phyloP scores from a whole-genome alignment of 1,140 invertebrate genomes.

The Hyposmocoma kahamanoa region DNA sequence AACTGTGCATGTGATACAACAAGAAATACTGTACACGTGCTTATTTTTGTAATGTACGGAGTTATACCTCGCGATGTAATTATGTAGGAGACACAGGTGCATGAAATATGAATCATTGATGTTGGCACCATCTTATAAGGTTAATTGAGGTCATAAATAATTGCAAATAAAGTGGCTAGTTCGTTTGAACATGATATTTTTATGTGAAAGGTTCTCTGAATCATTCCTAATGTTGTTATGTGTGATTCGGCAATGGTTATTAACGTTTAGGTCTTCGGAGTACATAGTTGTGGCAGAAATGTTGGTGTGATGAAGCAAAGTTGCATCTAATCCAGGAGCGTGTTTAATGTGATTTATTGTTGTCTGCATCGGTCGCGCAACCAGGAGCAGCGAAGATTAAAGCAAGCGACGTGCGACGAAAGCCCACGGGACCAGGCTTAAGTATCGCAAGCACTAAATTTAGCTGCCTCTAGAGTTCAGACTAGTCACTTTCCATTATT shows the following conservation, averaged over 20 bases:
- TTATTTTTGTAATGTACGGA: no score
- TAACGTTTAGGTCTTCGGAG: not conserved
- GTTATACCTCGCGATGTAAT: no score
- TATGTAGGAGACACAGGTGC: not conserved
- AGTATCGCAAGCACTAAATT: not conserved
- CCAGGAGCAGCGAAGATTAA: not conserved
- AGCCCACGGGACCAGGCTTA: not conserved
- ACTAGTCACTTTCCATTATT: not conserved
- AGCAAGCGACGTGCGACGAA: not conserved
- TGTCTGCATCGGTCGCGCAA: not conserved
- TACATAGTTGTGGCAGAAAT: not conserved
- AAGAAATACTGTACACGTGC: no score
- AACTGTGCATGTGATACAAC: no score
- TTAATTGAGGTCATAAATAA: not conserved
- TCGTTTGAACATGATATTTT: not conserved
- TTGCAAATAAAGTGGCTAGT: not conserved
- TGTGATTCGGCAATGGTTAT: not conserved
- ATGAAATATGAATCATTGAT: slow-evolving; percentile 1
- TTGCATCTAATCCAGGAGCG: not conserved
- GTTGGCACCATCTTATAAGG: slow-evolving; percentile 1
- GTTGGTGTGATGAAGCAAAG: not conserved
- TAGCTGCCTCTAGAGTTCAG: no score
- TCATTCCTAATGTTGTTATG: not conserved
- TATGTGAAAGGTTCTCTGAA: not conserved
- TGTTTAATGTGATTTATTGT: slow-evolving; percentile 1